A percentile compares a stretch with the other conserved stretches of the same genome.
These are phyloP conservation scores for Drosophila watanabei DNA, from an alignment of 1,140 invertebrate species.

Conservation along the genomic window DNA sequence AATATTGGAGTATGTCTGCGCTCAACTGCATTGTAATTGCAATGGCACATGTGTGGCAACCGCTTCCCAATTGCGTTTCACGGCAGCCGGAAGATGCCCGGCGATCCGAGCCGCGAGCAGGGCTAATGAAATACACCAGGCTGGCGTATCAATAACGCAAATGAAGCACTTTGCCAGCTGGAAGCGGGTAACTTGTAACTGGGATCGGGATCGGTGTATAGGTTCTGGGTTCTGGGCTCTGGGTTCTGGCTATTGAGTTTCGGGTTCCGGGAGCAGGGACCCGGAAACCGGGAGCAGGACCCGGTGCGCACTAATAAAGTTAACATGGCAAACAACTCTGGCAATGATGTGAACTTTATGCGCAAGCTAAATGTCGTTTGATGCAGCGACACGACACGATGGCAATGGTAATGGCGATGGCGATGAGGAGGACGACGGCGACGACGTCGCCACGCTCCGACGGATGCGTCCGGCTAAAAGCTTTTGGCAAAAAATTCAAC, in stretches of 20 bases:
- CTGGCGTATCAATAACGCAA: constrained; percentile 61
- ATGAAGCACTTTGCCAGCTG: constrained; percentile 42
- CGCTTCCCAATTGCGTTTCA: constrained; percentile 61
- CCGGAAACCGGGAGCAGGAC: constrained; percentile 9
- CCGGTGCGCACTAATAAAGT: constrained; percentile 64
- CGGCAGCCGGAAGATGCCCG: constrained; percentile 32
- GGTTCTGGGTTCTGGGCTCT: no score
- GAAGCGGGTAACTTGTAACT: not conserved
- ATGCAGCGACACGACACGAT: constrained; percentile 58
- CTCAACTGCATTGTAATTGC: constrained; percentile 64
- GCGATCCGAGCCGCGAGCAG: constrained; percentile 22
- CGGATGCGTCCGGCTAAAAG: constrained; percentile 74
- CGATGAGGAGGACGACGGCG: constrained; percentile 7
- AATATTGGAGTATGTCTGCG: constrained; percentile 4
- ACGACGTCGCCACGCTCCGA: constrained; percentile 55
- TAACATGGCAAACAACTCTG: constrained; percentile 76
- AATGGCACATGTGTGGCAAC: constrained; percentile 30
- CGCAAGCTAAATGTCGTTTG: constrained; percentile 80
- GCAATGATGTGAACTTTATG: constrained; percentile 79
- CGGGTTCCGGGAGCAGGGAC: not conserved
- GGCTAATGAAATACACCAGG: constrained; percentile 59
- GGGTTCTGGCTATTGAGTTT: no score
- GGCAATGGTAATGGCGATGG: constrained; percentile 9
- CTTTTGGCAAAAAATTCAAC: constrained; percentile 67
- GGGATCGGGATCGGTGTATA: not conserved